phyloP scores from a whole-genome alignment of 2,113 vertebrate genomes.

The Polypterus senegalus region DNA sequence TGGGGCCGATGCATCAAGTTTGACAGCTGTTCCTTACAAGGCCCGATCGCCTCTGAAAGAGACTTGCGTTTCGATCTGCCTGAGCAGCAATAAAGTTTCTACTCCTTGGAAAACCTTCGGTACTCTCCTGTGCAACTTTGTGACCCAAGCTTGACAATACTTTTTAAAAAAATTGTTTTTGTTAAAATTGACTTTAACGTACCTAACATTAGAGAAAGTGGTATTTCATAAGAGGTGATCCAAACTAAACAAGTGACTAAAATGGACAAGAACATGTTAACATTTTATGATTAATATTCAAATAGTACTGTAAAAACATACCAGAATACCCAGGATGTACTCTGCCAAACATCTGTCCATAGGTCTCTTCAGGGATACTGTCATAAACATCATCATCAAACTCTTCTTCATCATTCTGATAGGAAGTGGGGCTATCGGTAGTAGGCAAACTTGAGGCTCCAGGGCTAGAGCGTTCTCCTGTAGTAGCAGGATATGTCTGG shows the following conservation, averaged over 20 bases:
- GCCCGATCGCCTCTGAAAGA: too few species aligned
- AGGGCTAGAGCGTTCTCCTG: slow-evolving; percentile 67
- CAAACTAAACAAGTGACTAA: slow-evolving; percentile 4
- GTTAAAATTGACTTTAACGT: too few species aligned
- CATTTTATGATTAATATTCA: slow-evolving; percentile 2
- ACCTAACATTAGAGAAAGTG: too few species aligned
- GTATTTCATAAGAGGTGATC: not conserved
- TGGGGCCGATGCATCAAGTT: too few species aligned
- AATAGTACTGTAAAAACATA: too few species aligned
- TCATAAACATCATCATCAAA: slow-evolving; percentile 90
- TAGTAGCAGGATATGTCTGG: slow-evolving; percentile 46
- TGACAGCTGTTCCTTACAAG: too few species aligned
- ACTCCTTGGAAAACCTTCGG: too few species aligned
- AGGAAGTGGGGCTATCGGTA: slow-evolving; percentile 93
- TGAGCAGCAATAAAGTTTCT: too few species aligned
- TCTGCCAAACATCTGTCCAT: slow-evolving; percentile 79
- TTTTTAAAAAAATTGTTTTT: too few species aligned
- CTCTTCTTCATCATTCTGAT: slow-evolving; percentile 93
- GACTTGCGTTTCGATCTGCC: too few species aligned
- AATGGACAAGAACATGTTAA: not conserved
- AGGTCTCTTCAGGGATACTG: slow-evolving; percentile 77
- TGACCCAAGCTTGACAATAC: too few species aligned
- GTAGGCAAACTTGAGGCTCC: slow-evolving; percentile 86
- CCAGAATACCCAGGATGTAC: slow-evolving; percentile 20
- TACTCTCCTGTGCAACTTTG: too few species aligned